Evolutionary conservation across 2,888 invertebrate species (phyloP), one percentile per base, ranked within the genome.

Genomic region (Carpatolechia fugitivella): DNA sequence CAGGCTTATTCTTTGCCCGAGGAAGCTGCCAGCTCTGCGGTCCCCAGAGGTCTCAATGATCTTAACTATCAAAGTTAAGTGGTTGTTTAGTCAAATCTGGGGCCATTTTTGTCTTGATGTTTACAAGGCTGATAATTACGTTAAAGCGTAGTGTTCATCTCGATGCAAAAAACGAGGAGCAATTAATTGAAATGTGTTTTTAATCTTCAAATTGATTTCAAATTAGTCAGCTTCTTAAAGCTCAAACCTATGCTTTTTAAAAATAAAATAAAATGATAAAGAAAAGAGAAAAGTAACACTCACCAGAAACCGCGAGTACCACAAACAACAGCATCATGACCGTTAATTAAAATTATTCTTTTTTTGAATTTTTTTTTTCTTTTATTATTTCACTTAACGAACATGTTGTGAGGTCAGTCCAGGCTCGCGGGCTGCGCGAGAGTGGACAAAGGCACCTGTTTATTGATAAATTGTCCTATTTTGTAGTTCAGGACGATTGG

Each of bases 391-490:
- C 38, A 40, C 24, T 24, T 36, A 29, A 41, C 40, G 38, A 38
- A 18, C 56, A 56, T 56, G 24, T 52, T 48, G 50, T 54, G 16
- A 16, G 52, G 59, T 46, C 57, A 46, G 47, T 10, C 53, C 60
- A 38, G 55, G 33, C 52, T 38, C 48, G 31, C 20, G 52, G 59
- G 52, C 36, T 54, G 54, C 52, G 50, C 24, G 3, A 14, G 50
- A 50, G 36, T 50, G 50, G 35, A 36, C 29, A 61, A 62, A 60
- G 59, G 62, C 68, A 74, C 74, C 75, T 80, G 76, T 61, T 76
- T 74, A 86, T 87, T 85, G 80, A 58, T 77, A 82, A 88, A 88
- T 86, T 85, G 83, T 62, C 69, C 85, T 84, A 85, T 85, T 74
- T 72, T 44, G 44, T 44, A 29, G 44, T 44, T 48, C 51, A 55